Conservation (phyloP, 35 echinoderm and acorn worm species). For the Heliocidaris erythrogramma region DNA sequence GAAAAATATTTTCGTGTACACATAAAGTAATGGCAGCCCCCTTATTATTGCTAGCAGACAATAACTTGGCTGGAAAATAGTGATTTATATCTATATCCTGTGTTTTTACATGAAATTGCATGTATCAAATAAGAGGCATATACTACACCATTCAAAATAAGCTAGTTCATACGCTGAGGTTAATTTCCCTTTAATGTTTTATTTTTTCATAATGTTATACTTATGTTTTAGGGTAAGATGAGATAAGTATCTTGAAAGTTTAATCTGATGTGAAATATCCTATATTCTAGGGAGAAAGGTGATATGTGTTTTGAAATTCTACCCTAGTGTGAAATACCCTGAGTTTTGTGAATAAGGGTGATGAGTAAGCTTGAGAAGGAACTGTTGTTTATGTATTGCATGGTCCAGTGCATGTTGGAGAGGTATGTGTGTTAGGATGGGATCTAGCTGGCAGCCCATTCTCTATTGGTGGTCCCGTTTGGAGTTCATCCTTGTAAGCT, state of each 20-base stretch:
- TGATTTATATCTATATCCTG: no score
- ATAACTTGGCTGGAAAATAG: no score
- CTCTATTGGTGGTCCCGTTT: conserved; percentile 1
- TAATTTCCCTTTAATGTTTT: no score
- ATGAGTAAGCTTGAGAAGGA: neutral
- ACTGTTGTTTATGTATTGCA: neutral
- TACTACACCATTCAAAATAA: no score
- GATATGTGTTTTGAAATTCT: neutral
- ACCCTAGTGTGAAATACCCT: neutral
- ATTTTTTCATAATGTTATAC: no score
- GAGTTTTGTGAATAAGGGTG: neutral
- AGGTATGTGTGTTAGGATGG: neutral
- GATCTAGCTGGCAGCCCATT: neutral
- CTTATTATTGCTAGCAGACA: no score
- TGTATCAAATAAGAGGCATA: no score
- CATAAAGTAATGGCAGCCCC: no score
- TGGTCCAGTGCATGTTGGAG: neutral
- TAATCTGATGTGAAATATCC: neutral
- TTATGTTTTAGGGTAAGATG: neutral
- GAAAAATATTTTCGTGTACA: no score
- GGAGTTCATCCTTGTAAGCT: neutral
- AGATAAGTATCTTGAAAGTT: neutral
- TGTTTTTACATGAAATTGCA: no score
- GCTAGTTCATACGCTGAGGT: no score
- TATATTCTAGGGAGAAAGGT: neutral